phyloP scores from a whole-genome alignment of 2,797 vertebrate species.

The Glyptemys insculpta region DNA sequence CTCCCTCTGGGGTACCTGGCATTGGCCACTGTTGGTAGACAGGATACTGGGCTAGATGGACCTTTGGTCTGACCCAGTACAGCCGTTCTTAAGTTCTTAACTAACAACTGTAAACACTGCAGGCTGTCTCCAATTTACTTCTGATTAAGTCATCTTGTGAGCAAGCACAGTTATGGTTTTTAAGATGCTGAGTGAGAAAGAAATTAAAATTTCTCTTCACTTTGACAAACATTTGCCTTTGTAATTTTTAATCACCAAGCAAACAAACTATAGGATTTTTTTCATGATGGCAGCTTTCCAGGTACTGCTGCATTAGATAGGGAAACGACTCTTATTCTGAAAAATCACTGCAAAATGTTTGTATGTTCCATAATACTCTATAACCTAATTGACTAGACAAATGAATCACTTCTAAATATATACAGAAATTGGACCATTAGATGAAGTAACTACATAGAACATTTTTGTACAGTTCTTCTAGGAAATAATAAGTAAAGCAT shows the following conservation, averaged over 20 bases:
- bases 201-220: background rate
- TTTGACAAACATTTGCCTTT: conserved; percentile 38
- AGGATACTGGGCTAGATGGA: too few relatives aligned
- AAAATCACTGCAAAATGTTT: background rate
- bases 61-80: too few relatives aligned
- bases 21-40: too few relatives aligned
- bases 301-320: background rate
- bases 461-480: background rate
- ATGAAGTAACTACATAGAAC: background rate
- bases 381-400: background rate
- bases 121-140: conserved; percentile 66
- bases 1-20: too few relatives aligned
- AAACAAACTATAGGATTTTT: conserved; percentile 42
- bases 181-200: conserved; percentile 13
- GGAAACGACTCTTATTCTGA: background rate
- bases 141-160: conserved; percentile 67
- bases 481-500: background rate
- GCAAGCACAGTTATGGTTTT: conserved; percentile 31
- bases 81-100: background rate
- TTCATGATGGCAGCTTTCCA: background rate
- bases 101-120: conserved; percentile 70
- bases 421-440: background rate
- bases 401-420: background rate
- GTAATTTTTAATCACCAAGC: conserved; percentile 40
- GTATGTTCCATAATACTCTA: background rate